Evolutionary conservation across 1,140 invertebrate genomes (phyloP).

Genomic region (Drosophila kepulauana): DNA sequence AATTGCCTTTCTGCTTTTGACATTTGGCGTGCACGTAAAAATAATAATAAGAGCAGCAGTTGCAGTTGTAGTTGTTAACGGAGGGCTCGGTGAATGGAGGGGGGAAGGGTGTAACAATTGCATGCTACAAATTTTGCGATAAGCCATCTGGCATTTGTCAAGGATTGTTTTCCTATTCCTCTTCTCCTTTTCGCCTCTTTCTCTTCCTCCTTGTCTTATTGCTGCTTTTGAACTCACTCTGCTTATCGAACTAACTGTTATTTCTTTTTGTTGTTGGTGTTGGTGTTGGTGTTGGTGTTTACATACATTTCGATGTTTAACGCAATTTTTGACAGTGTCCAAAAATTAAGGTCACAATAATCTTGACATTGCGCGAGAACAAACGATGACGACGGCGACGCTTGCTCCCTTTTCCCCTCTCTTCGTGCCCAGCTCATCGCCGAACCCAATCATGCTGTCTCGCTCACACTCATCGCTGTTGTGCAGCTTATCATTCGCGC

Average conservation of each 20-base stretch:
- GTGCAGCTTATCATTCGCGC: conserved; percentile 55
- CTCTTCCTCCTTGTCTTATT: neutral
- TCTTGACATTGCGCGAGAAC: conserved; percentile 73
- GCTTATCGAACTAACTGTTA: conserved; percentile 30
- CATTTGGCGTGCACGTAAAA: conserved; percentile 36
- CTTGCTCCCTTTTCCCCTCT: neutral
- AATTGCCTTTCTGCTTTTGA: conserved; percentile 42
- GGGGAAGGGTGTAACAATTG: conserved; percentile 4
- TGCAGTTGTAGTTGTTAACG: neutral
- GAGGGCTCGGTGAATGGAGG: neutral
- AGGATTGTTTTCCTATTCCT: conserved; percentile 49
- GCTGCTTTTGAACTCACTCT: neutral
- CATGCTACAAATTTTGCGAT: conserved; percentile 14
- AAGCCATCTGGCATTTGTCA: conserved; percentile 62
- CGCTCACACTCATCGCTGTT: neutral
- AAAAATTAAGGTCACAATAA: conserved; percentile 71
- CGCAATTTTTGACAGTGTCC: conserved; percentile 51
- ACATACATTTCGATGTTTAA: conserved; percentile 26
- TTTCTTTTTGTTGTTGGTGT: too few relatives aligned
- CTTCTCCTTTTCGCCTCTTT: neutral
- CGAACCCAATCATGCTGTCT: conserved; percentile 6
- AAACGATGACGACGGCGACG: conserved; percentile 42
- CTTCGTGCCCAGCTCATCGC: conserved; percentile 19
- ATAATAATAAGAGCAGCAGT: conserved; percentile 16
- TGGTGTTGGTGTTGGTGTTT: conserved; percentile 5